phyloP scores from a whole-genome alignment of 2,888 invertebrate genomes.

The Netelia virgata region DNA sequence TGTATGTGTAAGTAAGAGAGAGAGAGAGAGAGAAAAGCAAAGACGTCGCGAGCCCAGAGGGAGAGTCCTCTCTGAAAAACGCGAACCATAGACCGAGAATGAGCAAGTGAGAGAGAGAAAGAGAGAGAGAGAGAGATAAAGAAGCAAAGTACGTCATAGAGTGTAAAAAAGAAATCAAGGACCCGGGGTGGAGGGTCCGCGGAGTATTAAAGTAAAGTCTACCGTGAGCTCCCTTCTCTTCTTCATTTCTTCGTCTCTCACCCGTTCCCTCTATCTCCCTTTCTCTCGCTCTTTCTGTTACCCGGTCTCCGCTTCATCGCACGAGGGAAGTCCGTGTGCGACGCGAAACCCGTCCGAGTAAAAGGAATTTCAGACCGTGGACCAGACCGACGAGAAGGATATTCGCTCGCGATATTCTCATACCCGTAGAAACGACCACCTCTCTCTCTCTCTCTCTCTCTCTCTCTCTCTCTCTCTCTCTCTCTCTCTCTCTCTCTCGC shows the following conservation, averaged over 20 bases:
- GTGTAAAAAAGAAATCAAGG: constrained; percentile 70
- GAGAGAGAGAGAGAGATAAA: constrained; percentile 21
- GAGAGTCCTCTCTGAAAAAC: constrained; percentile 29
- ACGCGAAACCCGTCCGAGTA: constrained; percentile 65
- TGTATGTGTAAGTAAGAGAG: constrained; percentile 4
- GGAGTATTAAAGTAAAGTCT: constrained; percentile 71
- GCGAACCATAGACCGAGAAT: constrained; percentile 3
- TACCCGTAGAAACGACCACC: constrained; percentile 52
- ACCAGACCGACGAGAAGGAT: constrained; percentile 68
- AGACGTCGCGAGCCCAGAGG: constrained; percentile 40
- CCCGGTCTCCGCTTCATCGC: constrained; percentile 42
- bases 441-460: constrained; percentile 41
- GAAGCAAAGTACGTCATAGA: constrained; percentile 64
- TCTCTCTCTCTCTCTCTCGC: no score
- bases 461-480: neutral
- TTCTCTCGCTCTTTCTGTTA: constrained; percentile 30
- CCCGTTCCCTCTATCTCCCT: constrained; percentile 34
- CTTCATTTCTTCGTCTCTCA: constrained; percentile 43
- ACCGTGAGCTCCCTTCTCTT: constrained; percentile 48
- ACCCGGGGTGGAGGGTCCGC: constrained; percentile 64
- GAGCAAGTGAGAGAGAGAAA: constrained; percentile 17
- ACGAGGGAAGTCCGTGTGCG: constrained; percentile 48
- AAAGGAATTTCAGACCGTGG: constrained; percentile 65
- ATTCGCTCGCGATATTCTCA: constrained; percentile 69
- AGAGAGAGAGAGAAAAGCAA: constrained; percentile 20